phyloP scores from a whole-genome alignment of 2,113 vertebrate genomes.

The Bombycilla garrulus region DNA sequence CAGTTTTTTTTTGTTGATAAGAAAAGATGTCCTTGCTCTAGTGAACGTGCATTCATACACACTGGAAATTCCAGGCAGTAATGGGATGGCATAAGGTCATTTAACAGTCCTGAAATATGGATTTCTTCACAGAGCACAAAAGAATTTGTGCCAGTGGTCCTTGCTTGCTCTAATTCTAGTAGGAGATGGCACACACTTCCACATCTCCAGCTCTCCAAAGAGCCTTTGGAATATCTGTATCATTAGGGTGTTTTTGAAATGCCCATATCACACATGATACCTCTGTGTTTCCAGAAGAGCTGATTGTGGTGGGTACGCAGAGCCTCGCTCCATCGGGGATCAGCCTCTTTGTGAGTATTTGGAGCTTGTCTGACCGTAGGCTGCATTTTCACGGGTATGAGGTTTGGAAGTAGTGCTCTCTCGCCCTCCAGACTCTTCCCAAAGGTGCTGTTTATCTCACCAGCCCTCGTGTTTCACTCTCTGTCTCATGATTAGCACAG shows the following conservation, averaged over 20 bases:
- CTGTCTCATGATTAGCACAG: not conserved
- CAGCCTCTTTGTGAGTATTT: not conserved
- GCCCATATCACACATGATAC: accelerated
- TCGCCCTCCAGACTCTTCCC: not conserved
- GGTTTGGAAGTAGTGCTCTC: not conserved
- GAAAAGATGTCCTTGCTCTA: not conserved
- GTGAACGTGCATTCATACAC: not conserved
- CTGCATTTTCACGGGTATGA: not conserved
- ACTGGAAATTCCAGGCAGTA: not conserved
- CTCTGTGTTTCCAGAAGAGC: not conserved
- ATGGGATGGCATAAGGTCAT: not conserved
- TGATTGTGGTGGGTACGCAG: not conserved
- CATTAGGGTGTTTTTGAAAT: not conserved
- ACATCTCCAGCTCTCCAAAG: not conserved
- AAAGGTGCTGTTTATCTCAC: not conserved
- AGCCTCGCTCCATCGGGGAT: not conserved
- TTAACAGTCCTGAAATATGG: not conserved
- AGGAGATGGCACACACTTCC: not conserved
- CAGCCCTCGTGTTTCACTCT: not conserved
- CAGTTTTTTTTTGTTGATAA: not conserved
- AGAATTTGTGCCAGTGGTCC: not conserved
- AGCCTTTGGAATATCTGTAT: not conserved
- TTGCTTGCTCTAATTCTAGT: not conserved
- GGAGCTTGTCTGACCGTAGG: not conserved
- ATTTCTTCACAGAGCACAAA: not conserved